Percentiles rank a stretch among this genome's conserved stretches.
Conservation (phyloP, 2,888 invertebrate genomes). For the Chaitophorus viminalis region DNA sequence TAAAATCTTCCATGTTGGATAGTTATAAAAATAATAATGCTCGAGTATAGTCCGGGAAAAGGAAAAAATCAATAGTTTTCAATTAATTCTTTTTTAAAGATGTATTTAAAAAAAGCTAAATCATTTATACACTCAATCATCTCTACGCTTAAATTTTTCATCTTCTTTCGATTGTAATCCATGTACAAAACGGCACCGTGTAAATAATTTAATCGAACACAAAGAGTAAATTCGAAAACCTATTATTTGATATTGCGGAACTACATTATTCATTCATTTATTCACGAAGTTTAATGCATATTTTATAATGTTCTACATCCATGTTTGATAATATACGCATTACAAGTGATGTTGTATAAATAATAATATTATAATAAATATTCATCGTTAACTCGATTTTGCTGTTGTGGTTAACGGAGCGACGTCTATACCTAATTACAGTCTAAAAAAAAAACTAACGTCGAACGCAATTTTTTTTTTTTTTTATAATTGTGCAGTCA, state of each 20-base stretch:
- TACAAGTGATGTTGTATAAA: background rate
- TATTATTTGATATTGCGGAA: background rate
- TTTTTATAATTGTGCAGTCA: too few species aligned
- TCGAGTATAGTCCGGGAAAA: background rate
- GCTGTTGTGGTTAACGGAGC: background rate
- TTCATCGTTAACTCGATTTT: background rate
- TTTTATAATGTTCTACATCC: background rate
- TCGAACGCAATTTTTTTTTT: too few species aligned
- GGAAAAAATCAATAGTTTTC: background rate
- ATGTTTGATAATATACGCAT: background rate
- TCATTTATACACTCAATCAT: background rate
- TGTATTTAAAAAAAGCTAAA: background rate
- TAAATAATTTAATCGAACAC: background rate
- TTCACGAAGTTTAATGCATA: background rate
- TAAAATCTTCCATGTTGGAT: background rate
- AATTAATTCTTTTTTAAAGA: slow-evolving; percentile 4
- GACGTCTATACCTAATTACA: background rate
- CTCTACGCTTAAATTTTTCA: background rate
- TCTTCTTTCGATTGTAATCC: background rate
- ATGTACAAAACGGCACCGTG: background rate
- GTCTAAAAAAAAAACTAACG: background rate
- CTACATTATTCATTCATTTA: background rate
- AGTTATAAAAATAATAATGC: background rate
- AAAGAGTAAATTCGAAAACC: background rate
- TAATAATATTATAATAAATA: background rate